Evolutionary conservation across 2,888 invertebrate species (phyloP).

Genomic region (Notodonta dromedarius): DNA sequence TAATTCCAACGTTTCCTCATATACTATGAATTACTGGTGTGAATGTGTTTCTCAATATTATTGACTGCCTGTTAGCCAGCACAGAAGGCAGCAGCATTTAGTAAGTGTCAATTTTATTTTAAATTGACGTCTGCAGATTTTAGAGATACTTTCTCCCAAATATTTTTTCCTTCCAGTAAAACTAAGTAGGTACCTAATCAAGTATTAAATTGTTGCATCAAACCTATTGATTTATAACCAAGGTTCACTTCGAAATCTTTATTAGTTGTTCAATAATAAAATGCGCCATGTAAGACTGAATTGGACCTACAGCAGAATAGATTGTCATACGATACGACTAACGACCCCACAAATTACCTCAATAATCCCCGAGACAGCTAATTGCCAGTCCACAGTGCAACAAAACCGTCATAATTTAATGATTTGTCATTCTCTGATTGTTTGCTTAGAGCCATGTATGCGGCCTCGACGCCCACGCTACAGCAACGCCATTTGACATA

Average conservation of each 20-base stretch:
- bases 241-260: too few species aligned
- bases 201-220: too few species aligned
- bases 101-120: not conserved
- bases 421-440: slow-evolving; percentile 73
- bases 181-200: too few species aligned
- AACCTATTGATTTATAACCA: too few species aligned
- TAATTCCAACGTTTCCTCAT: slow-evolving; percentile 31
- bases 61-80: slow-evolving; percentile 10
- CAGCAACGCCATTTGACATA: slow-evolving; percentile 30
- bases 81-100: not conserved
- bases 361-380: not conserved
- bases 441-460: slow-evolving; percentile 58
- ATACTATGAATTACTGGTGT: slow-evolving; percentile 22
- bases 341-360: not conserved
- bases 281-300: too few species aligned
- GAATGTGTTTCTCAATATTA: not conserved
- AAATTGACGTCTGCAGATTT: too few species aligned
- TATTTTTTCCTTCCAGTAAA: too few species aligned
- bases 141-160: too few species aligned
- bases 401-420: slow-evolving; percentile 36
- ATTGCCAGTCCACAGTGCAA: not conserved
- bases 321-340: too few species aligned
- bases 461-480: slow-evolving; percentile 67
- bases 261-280: too few species aligned
- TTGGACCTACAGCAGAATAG: too few species aligned